phyloP scores from a whole-genome alignment of 2,888 invertebrate species.

The Pandemis corylana region DNA sequence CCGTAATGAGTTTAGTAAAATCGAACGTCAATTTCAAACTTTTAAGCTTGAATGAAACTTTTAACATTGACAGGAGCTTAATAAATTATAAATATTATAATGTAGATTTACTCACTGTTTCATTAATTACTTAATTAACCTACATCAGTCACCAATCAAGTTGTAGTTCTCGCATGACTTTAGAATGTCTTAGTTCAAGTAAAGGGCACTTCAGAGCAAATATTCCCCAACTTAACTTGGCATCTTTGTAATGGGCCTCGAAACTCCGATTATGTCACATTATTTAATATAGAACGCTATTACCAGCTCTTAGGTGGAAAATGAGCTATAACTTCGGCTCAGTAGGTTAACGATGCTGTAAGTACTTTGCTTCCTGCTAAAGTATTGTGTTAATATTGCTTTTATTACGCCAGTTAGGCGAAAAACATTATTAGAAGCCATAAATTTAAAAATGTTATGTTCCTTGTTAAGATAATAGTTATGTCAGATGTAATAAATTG shows the following conservation, averaged over 20 bases:
- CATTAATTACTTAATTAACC: slow-evolving; percentile 11
- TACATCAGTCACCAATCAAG: slow-evolving; percentile 5
- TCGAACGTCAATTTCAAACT: not conserved
- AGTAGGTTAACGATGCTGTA: slow-evolving; percentile 33
- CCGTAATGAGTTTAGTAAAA: too few relatives aligned
- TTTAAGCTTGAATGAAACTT: not conserved
- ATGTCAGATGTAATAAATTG: slow-evolving; percentile 25
- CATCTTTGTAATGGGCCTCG: not conserved
- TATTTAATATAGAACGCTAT: slow-evolving; percentile 17
- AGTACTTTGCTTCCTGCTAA: slow-evolving; percentile 31
- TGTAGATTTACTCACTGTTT: slow-evolving; percentile 7
- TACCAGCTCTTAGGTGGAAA: slow-evolving; percentile 4
- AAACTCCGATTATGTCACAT: slow-evolving; percentile 24
- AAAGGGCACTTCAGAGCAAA: slow-evolving; percentile 7
- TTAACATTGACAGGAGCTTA: not conserved
- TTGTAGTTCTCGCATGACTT: slow-evolving; percentile 5
- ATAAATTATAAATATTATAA: not conserved
- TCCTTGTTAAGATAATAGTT: slow-evolving; percentile 37
- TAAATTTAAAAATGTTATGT: slow-evolving; percentile 32
- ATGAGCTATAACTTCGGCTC: slow-evolving; percentile 24
- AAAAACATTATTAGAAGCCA: slow-evolving; percentile 36
- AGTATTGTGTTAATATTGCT: slow-evolving; percentile 39
- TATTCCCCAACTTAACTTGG: slow-evolving; percentile 24
- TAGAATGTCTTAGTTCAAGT: slow-evolving; percentile 22
- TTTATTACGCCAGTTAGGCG: slow-evolving; percentile 33